These are phyloP conservation scores for Dioctria linearis DNA, from an alignment of 2,888 invertebrate genomes.

Conservation along the genomic window DNA sequence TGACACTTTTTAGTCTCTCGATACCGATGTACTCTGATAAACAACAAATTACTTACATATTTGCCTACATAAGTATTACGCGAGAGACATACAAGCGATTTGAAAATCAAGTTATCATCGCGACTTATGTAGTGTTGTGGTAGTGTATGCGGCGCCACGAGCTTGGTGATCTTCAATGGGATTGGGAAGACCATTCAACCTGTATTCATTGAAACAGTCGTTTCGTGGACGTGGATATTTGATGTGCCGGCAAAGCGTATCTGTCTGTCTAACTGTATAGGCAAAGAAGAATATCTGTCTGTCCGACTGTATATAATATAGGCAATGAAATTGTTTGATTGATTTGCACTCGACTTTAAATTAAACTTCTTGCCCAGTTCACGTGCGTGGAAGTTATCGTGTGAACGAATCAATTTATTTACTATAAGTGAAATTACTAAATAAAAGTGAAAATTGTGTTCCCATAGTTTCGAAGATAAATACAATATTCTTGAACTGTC, in stretches of 20 bases:
- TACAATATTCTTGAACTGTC: no score
- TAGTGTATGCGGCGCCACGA: not conserved
- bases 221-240: conserved; percentile 22
- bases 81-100: no score
- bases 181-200: conserved; percentile 1
- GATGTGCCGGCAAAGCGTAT: conserved; percentile 2
- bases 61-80: no score
- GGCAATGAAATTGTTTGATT: no score
- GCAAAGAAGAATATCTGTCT: not conserved
- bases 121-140: not conserved
- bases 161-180: conserved; percentile 7
- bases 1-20: not conserved
- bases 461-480: not conserved
- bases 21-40: not conserved
- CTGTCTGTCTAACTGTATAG: not conserved
- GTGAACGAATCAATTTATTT: no score
- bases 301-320: no score
- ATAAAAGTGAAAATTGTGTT: not conserved
- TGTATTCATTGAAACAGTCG: conserved; percentile 24
- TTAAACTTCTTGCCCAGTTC: not conserved
- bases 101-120: conserved; percentile 16
- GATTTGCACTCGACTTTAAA: not conserved
- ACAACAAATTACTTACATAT: not conserved
- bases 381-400: not conserved
- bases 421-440: not conserved